Base-by-base conservation (phyloP, 2,113 vertebrate genomes). In the Trematocara unimaculatum region DNA sequence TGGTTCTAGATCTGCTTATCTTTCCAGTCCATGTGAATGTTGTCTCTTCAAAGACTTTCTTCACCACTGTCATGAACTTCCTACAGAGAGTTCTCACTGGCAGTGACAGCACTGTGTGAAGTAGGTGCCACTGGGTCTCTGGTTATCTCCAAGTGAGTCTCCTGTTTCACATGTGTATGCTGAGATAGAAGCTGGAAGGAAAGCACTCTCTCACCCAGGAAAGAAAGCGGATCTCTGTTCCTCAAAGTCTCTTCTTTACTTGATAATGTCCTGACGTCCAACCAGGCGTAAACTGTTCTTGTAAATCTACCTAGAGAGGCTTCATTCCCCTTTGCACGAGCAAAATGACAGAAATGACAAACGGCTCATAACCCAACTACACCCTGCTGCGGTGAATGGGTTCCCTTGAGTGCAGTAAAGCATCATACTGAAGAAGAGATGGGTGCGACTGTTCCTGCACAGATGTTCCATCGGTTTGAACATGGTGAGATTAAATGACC, bases 161-260 rank as follows among this genome's bases (percentile, higher is more conserved):
- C 82, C 90, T 83, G 82, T 60, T 80, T 78, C 84, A 84, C 92
- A 80, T 91, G 89, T 91, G 93, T 31, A 15, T 5, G 29, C 54
- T 35, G 58, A 91, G 94, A 95, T 93, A 92, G 84, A 53, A 23
- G 58, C 47, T 29, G 79, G 6, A 45, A 49, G 6, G 72, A 77
- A 77, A 77, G 17, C 72, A 31, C 20, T 55, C 12, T 14, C 54
- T 29, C 10, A 23, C 4, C 12, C 11, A 56, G 55, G 55, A 56
- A 26, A 56, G 55, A 56, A 56, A 26, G 3, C 4, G 23, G 26
- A 49, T 31, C 72, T 49, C 14, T 49, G 2, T n/a, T 55, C 15
- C 54, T 33, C 0, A 13, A 31, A 49, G 15, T 45, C 62, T 7
- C 26, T 26, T 3, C 42, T 49, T 49, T 18, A 31, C 70, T 74